Base-by-base conservation (phyloP, 2,888 invertebrate genomes). In the Coelinius sp. region DNA sequence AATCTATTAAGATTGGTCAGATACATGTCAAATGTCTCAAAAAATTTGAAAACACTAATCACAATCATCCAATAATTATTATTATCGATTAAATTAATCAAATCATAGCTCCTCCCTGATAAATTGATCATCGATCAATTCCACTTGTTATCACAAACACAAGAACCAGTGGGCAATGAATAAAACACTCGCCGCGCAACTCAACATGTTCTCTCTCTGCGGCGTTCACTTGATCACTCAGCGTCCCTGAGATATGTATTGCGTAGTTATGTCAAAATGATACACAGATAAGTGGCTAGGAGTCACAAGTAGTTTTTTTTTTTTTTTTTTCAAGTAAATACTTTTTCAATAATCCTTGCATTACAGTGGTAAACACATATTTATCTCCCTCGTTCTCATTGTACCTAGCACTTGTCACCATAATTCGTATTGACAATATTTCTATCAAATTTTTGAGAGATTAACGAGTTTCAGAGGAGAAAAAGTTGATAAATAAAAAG, bases 191-290 rank as follows among this genome's bases (percentile, higher is more conserved):
- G 17, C 20, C 59, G 22, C 53, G 53, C 31, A 31, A 31, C 31
- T 59, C 35, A 59, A 20, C 31, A 31, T 35, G 2, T 24, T 53
- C 52, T 25, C 53, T 24, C 53, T n/a, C 24, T 27, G 20, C 5
- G 17, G 31, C 31, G 31, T 35, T 59, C 59, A 59, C 25, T 53
- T 53, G 25, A 53, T 53, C 25, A 14, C 59, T 59, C 20, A 35
- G 31, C 31, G 59, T 59, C 59, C 59, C 59, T 59, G 59, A 59
- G 35, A 59, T 59, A 20, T 25, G 59, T 59, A 59, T 59, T 59
- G 59, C 59, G 59, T 59, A 59, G 59, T 59, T 27, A 59, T 27
- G 35, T 31, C 35, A 59, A 31, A 35, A 17, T 59, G 31, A 59
- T 59, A 35, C 59, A 59, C 35, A 20, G 35, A 35, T 35, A 59